Base-by-base conservation (phyloP, 2,888 invertebrate genomes). In the Apodemia duryi region DNA sequence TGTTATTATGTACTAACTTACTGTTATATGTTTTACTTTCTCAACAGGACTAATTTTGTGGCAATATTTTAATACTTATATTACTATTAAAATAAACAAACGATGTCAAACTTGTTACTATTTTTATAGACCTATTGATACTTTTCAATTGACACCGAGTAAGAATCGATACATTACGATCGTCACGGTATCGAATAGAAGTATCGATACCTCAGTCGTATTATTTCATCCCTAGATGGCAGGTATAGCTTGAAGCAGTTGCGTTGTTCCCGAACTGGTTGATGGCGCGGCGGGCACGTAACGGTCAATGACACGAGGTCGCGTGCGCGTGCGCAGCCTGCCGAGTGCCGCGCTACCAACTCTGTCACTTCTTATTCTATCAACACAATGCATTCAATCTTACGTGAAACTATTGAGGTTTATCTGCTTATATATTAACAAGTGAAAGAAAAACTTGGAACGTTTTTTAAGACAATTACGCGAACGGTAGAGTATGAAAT, bases 271-370 rank as follows among this genome's bases (percentile, higher is more conserved):
- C 49, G 57, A 57, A 57, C 57, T 57, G 57, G 57, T 57, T 57
- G 57, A 32, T 54, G 54, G 63, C 63, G 77, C 71, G 70, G 71
- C 74, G 71, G 71, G 72, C 74, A 72, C 74, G 68, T 70, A 67
- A 77, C 80, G 89, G 88, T 89, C 89, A 87, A 82, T 80, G 89
- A 88, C 89, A 81, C 81, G 80, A 79, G 84, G 88, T 86, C 88
- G 86, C 89, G 86, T 85, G 88, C 86, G 82, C 80, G 71, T 62
- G 67, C 68, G 49, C 65, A 67, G 70, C 67, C 70, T 67, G 66
- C 68, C 69, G 67, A 69, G 65, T 62, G 61, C 57, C 57, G 57
- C 57, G 57, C 57, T 57, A 57, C 57, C 57, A 57, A 57, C 57
- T 29, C 57, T 57, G 57, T 57, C 57, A 57, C 57, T 57, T 57